Percentiles rank a stretch among this genome's conserved stretches.
These are phyloP conservation scores for Agrenia bidenticulata DNA, from an alignment of 2,888 invertebrate species.

Conservation along the genomic window DNA sequence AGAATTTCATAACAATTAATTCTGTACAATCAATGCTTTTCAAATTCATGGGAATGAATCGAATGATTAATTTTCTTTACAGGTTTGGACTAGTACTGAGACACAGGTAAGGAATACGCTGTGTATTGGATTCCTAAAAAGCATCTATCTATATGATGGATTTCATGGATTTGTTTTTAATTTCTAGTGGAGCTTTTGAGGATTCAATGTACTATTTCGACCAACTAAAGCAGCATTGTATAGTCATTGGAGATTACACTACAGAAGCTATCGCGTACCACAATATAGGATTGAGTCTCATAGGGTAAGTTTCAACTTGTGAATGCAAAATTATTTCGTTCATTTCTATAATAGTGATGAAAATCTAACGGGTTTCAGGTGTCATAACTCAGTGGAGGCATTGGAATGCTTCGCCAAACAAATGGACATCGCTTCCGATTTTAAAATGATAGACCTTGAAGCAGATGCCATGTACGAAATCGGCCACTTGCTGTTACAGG, in stretches of 20 bases:
- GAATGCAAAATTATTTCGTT: background rate
- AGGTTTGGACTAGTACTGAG: conserved; percentile 27
- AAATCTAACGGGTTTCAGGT: background rate
- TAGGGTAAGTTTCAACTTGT: conserved; percentile 26
- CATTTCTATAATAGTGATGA: background rate
- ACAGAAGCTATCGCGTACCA: conserved; percentile 44
- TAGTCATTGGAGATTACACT: conserved; percentile 30
- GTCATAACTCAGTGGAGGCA: conserved; percentile 33
- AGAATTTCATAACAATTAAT: no score
- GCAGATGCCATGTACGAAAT: conserved; percentile 44
- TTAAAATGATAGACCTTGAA: conserved; percentile 35
- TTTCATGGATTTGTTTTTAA: background rate
- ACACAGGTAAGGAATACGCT: background rate
- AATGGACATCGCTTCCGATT: conserved; percentile 28
- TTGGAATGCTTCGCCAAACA: conserved; percentile 45
- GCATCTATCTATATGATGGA: no score
- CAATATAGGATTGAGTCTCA: conserved; percentile 40
- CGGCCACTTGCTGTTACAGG: conserved; percentile 35
- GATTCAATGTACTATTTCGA: conserved; percentile 46
- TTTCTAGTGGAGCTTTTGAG: conserved; percentile 39
- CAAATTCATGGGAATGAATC: no score
- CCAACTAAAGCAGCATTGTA: conserved; percentile 38
- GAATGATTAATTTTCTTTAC: background rate
- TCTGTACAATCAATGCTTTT: no score
- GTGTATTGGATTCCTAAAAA: no score